Evolutionary conservation across 2,113 vertebrate species (phyloP).

Genomic region (Prietella phreatophila): DNA sequence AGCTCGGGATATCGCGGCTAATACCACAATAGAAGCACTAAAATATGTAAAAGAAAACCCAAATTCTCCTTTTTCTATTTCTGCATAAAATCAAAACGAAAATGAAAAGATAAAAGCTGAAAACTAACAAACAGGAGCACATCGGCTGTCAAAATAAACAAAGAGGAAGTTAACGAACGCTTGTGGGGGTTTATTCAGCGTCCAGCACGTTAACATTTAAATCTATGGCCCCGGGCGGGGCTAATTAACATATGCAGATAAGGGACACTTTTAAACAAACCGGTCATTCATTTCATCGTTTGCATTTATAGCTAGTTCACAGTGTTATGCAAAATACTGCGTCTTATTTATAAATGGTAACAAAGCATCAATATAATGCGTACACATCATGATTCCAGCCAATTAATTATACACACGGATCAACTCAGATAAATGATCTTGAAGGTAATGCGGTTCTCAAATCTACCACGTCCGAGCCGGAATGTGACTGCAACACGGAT

Average conservation of each 20-base stretch:
- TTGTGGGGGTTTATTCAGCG: not conserved
- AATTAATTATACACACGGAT: not conserved
- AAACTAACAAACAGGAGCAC: not conserved
- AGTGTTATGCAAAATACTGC: not conserved
- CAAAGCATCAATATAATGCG: not conserved
- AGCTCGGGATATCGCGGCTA: not conserved
- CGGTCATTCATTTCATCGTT: not conserved
- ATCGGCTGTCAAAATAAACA: not conserved
- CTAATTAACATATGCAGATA: not conserved
- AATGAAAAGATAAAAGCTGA: too few relatives aligned
- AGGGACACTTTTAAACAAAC: not conserved
- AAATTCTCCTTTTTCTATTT: not conserved
- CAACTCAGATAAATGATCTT: not conserved
- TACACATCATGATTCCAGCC: not conserved
- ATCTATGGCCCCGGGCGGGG: not conserved
- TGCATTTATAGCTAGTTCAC: too few relatives aligned
- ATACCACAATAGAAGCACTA: not conserved
- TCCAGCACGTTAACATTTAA: not conserved
- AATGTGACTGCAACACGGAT: slow-evolving; percentile 18
- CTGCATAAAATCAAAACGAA: not conserved
- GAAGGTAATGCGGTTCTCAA: not conserved
- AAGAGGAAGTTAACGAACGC: not conserved
- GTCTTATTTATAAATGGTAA: not conserved
- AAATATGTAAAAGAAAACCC: not conserved
- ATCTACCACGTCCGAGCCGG: not conserved